phyloP scores from a whole-genome alignment of 2,113 vertebrate species.

The Serinus canaria region DNA sequence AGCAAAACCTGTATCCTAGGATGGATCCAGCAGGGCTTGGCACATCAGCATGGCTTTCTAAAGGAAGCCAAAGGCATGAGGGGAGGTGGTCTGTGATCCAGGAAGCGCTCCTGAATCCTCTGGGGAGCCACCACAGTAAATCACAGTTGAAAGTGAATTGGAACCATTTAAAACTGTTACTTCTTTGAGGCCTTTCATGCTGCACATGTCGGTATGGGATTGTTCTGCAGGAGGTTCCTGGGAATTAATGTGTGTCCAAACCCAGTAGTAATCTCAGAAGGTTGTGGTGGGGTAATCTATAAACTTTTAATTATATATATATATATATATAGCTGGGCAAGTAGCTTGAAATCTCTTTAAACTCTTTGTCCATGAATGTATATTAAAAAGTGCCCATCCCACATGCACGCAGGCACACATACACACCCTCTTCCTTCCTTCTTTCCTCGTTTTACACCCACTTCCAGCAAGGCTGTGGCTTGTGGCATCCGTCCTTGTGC shows the following conservation, averaged over 20 bases:
- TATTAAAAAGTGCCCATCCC: slow-evolving; percentile 45
- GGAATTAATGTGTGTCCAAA: not conserved
- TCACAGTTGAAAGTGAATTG: slow-evolving; percentile 25
- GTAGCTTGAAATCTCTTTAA: slow-evolving; percentile 30
- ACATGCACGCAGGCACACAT: not conserved
- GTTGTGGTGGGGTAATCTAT: not conserved
- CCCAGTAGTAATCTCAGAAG: not conserved
- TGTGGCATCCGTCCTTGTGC: slow-evolving; percentile 23
- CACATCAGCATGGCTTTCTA: not conserved
- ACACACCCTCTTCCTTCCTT: slow-evolving; percentile 46
- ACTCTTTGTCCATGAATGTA: slow-evolving; percentile 24
- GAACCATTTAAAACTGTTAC: not conserved
- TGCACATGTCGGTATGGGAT: not conserved
- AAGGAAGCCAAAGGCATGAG: not conserved
- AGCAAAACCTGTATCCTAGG: not conserved
- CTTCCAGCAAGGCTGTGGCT: slow-evolving; percentile 47
- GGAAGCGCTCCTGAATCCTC: not conserved
- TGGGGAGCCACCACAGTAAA: not conserved
- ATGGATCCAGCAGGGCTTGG: not conserved
- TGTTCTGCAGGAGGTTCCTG: slow-evolving; percentile 3
- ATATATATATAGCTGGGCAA: not conserved
- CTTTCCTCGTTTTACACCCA: slow-evolving; percentile 52
- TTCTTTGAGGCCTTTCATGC: slow-evolving; percentile 22
- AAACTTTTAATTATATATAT: not conserved
- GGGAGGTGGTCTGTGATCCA: not conserved